phyloP scores from a whole-genome alignment of 92 coral and sea anemone species.

The Actinernus sp. region DNA sequence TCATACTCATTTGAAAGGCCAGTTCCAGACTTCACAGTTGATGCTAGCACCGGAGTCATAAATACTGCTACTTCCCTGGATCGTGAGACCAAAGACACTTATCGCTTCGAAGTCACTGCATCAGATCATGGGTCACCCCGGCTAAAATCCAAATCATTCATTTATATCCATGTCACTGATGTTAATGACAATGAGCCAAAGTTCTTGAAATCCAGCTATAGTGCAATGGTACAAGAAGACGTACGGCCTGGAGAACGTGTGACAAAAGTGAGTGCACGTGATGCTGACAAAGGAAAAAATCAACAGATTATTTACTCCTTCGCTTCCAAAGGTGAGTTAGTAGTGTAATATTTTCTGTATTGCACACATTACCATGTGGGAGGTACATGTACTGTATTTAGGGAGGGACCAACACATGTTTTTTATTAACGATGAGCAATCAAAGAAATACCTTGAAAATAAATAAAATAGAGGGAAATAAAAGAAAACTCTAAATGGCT shows the following conservation, averaged over 20 bases:
- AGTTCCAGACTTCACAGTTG: slow-evolving; percentile 62
- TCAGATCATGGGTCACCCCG: slow-evolving; percentile 85
- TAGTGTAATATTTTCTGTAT: too few relatives aligned
- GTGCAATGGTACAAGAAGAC: slow-evolving; percentile 60
- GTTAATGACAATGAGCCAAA: slow-evolving; percentile 92
- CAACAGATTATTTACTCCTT: slow-evolving; percentile 77
- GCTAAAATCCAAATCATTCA: slow-evolving; percentile 68
- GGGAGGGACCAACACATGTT: too few relatives aligned
- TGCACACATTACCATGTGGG: too few relatives aligned
- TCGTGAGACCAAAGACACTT: slow-evolving; percentile 63
- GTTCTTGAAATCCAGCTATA: slow-evolving; percentile 63
- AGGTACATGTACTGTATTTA: too few relatives aligned
- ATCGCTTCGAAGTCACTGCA: slow-evolving; percentile 78
- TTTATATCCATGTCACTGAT: slow-evolving; percentile 78
- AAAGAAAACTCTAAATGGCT: too few relatives aligned
- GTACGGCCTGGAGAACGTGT: slow-evolving; percentile 68
- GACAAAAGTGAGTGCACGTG: slow-evolving; percentile 73
- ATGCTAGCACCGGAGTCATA: slow-evolving; percentile 72
- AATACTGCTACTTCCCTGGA: slow-evolving; percentile 66
- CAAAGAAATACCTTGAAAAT: too few relatives aligned
- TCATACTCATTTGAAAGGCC: slow-evolving; percentile 71
- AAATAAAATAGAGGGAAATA: too few relatives aligned
- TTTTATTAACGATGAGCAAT: too few relatives aligned
- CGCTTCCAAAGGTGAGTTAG: slow-evolving; percentile 64
- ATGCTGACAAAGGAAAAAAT: slow-evolving; percentile 83